These are phyloP conservation scores for Lophura nycthemera DNA, from an alignment of 2,113 vertebrate species.

Conservation along the genomic window DNA sequence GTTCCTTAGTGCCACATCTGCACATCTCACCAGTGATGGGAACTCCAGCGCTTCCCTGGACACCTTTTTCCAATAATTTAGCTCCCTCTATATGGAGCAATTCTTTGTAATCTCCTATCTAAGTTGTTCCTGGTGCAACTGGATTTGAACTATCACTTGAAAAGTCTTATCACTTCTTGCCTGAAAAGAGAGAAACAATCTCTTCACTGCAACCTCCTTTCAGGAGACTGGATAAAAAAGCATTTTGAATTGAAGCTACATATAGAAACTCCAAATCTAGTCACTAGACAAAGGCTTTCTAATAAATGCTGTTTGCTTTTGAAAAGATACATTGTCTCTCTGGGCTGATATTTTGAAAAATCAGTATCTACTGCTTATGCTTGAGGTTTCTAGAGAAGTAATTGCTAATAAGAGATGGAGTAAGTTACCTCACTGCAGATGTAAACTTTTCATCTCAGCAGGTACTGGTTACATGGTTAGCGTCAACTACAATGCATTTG, in stretches of 20 bases:
- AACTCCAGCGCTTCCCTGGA: neutral
- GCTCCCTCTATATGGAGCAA: neutral
- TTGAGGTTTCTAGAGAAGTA: slow-evolving; percentile 20
- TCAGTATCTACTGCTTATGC: neutral
- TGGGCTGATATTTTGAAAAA: slow-evolving; percentile 18
- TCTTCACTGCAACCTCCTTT: neutral
- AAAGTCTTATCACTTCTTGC: neutral
- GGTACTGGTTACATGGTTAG: neutral
- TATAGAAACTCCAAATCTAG: slow-evolving; percentile 10
- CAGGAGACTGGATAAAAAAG: slow-evolving; percentile 49
- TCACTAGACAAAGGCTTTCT: slow-evolving; percentile 26
- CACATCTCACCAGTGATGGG: neutral
- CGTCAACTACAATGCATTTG: slow-evolving; percentile 4
- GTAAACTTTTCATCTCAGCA: neutral
- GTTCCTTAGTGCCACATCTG: neutral
- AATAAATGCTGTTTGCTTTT: slow-evolving; percentile 52
- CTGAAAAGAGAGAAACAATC: neutral
- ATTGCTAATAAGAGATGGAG: neutral
- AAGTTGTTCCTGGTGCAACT: neutral
- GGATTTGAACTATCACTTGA: neutral
- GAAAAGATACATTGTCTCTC: slow-evolving; percentile 16
- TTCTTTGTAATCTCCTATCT: neutral
- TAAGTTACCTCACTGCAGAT: neutral
- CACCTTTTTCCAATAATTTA: neutral
- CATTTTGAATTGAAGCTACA: slow-evolving; percentile 25